Base-by-base conservation (phyloP, 2,797 vertebrate genomes). In the Botia almorhae region DNA sequence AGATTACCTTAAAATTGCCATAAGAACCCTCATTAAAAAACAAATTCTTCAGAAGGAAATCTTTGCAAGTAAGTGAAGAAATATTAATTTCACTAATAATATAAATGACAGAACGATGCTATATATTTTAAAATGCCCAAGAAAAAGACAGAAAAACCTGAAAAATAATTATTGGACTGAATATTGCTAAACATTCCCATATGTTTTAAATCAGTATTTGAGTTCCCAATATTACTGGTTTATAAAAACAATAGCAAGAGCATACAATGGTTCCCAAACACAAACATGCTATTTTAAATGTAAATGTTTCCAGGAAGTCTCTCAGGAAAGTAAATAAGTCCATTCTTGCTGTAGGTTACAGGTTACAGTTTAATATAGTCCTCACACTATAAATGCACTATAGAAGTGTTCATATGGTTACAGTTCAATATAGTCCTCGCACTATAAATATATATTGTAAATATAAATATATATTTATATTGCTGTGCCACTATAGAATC, bases 271-370 rank as follows among this genome's bases (percentile, higher is more conserved):
- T 13, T 1, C 13, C 50, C 17, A 51, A 23, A 23, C 36, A 46
- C 56, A 78, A 71, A 72, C 65, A 82, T 1, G 60, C 60, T 29
- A 29, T 64, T 76, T 78, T 39, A 55, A 81, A 50, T 81, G 72
- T 72, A 76, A 76, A 77, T 58, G 58, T 5, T 36, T 65, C 73
- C 80, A 43, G 39, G 74, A 48, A 23, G n/a, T 3, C 51, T 46
- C 70, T 69, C 14, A 26, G 53, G 65, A 77, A 17, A 69, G 55
- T 60, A 78, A 78, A 7, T 63, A 29, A 79, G 7, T 64, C 7
- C 26, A 10, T 16, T 36, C 17, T 50, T 77, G 19, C 53, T 69
- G 21, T 33, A 39, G 70, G 55, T 67, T 78, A 7, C 46, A 5
- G 26, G n/a, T n/a, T n/a, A 7, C 50, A 58, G 50, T 60, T 76